Conservation (phyloP, 2,113 vertebrate genomes). For the Pomatostomus ruficeps region DNA sequence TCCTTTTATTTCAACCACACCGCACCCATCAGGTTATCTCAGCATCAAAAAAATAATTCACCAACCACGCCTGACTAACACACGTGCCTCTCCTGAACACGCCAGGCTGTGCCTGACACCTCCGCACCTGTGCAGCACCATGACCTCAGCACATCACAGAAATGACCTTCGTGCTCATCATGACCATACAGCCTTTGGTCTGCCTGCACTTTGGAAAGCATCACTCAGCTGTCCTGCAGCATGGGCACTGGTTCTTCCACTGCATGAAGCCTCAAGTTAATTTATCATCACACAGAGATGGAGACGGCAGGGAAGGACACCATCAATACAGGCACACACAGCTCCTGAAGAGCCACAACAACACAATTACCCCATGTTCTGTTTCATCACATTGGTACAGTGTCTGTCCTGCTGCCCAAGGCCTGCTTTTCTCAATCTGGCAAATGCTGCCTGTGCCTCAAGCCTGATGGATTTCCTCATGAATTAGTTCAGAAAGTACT, state of each 20-base stretch:
- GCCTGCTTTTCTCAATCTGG: not conserved
- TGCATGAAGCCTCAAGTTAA: not conserved
- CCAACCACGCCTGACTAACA: not conserved
- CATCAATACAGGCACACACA: not conserved
- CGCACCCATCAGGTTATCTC: not conserved
- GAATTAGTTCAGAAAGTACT: not conserved
- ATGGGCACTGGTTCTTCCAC: not conserved
- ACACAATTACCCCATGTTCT: not conserved
- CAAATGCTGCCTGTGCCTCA: not conserved
- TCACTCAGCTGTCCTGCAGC: not conserved
- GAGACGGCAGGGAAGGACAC: not conserved
- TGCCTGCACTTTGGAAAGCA: not conserved
- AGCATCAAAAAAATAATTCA: not conserved
- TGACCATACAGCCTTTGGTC: fast-evolving
- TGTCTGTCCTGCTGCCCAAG: not conserved
- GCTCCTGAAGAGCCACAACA: not conserved
- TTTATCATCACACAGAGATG: not conserved
- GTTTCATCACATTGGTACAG: fast-evolving
- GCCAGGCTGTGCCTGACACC: not conserved
- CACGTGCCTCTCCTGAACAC: fast-evolving
- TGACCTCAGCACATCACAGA: not conserved
- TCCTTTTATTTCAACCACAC: not conserved
- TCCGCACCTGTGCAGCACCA: fast-evolving
- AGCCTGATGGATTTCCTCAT: not conserved
- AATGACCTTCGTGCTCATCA: not conserved